Conservation (phyloP, 1,140 invertebrate genomes). For the Eciton burchellii region DNA sequence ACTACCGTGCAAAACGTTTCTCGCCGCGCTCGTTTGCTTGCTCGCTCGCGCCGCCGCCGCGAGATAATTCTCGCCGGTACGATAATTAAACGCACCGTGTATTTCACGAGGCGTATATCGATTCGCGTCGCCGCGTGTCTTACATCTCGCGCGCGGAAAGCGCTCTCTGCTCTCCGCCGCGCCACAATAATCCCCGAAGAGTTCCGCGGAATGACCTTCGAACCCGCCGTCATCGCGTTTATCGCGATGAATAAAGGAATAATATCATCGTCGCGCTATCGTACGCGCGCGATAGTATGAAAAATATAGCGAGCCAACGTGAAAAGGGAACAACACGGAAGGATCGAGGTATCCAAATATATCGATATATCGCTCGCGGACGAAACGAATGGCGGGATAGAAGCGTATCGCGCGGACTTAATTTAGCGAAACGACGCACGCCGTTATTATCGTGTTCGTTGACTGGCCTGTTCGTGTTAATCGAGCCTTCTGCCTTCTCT, state of each 20-base stretch:
- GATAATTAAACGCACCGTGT: slow-evolving; percentile 57
- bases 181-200: slow-evolving; percentile 47
- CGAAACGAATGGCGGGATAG: neutral
- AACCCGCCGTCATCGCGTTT: slow-evolving; percentile 26
- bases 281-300: neutral
- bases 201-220: slow-evolving; percentile 31
- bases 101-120: slow-evolving; percentile 51
- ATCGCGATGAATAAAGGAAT: slow-evolving; percentile 47
- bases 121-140: slow-evolving; percentile 20
- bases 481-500: slow-evolving; percentile 42
- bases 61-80: slow-evolving; percentile 40
- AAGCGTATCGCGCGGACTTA: slow-evolving; percentile 32
- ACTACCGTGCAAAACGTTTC: slow-evolving; percentile 15
- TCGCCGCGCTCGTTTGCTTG: neutral
- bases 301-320: neutral
- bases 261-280: slow-evolving; percentile 37
- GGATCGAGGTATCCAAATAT: neutral
- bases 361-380: slow-evolving; percentile 7
- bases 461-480: slow-evolving; percentile 18
- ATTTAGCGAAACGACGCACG: slow-evolving; percentile 23
- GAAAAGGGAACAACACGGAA: neutral
- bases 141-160: neutral
- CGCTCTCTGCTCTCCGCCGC: neutral
- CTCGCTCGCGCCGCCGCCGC: slow-evolving; percentile 8
- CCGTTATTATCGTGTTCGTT: slow-evolving; percentile 33